A percentile compares a stretch with the other conserved stretches of the same genome.
These are phyloP conservation scores for Enteromius viviparus DNA, from an alignment of 2,797 vertebrate species.

Conservation along the genomic window DNA sequence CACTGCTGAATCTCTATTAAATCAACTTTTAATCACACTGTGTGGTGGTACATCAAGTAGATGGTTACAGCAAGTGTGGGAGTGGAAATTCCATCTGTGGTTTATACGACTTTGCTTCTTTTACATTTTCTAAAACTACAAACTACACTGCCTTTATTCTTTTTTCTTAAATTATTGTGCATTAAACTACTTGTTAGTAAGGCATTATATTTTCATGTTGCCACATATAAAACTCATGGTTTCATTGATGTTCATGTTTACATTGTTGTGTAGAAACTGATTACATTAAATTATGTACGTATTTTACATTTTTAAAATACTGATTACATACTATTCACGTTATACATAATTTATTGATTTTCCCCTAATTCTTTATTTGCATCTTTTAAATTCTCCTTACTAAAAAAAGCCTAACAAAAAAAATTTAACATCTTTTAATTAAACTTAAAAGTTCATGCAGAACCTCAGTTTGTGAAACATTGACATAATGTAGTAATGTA, in stretches of 20 bases:
- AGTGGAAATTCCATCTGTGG: slow-evolving; percentile 68
- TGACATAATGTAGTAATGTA: no score
- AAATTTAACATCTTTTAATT: not conserved
- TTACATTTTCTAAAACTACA: slow-evolving; percentile 3
- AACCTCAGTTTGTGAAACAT: no score
- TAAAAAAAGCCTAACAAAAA: not conserved
- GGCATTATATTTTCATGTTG: not conserved
- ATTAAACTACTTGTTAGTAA: not conserved
- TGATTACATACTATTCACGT: not conserved
- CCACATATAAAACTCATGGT: no score
- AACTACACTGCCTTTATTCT: not conserved
- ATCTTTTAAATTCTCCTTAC: not conserved
- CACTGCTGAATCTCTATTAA: slow-evolving; percentile 69
- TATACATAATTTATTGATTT: not conserved
- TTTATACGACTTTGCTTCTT: slow-evolving; percentile 60
- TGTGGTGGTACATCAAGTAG: slow-evolving; percentile 68
- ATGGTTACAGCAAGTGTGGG: slow-evolving; percentile 70
- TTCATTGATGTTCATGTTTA: not conserved
- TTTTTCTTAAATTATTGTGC: not conserved
- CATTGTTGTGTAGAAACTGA: not conserved
- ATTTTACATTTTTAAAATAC: not conserved
- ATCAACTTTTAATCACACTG: slow-evolving; percentile 71
- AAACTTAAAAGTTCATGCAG: no score
- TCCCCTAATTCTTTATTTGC: not conserved
- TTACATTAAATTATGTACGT: not conserved